Evolutionary conservation across 2,888 invertebrate genomes (phyloP).

Genomic region (Cryptops parisi): DNA sequence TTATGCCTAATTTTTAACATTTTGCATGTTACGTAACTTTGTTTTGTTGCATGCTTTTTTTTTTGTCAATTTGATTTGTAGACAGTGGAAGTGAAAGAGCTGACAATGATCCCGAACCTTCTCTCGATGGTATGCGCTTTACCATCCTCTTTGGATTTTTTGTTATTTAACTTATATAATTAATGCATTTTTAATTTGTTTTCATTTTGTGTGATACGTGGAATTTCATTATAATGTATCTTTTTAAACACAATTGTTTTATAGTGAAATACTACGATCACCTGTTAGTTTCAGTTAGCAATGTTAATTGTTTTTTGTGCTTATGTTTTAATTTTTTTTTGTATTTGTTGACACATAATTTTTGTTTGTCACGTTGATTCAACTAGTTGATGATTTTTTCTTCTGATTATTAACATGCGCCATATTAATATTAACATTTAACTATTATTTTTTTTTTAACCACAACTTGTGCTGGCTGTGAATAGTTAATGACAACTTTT

Average conservation of each 20-base stretch:
- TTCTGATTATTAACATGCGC: background rate
- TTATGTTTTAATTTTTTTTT: background rate
- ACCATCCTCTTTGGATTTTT: too few relatives aligned
- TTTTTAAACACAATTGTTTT: too few relatives aligned
- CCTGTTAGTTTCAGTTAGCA: background rate
- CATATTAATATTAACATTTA: conserved; percentile 7
- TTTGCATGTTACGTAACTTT: conserved; percentile 6
- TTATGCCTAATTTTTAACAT: conserved; percentile 16
- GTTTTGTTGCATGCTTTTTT: conserved; percentile 12
- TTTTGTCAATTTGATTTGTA: conserved; percentile 12
- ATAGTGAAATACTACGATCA: too few relatives aligned
- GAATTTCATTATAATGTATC: too few relatives aligned
- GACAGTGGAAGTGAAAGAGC: conserved; percentile 14
- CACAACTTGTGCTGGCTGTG: background rate
- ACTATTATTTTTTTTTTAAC: background rate
- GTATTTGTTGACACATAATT: background rate
- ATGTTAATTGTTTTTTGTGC: background rate
- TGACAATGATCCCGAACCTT: conserved; percentile 12
- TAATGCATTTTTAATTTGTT: background rate
- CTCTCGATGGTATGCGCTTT: conserved; percentile 11
- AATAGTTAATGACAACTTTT: conserved; percentile 99
- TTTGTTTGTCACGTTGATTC: background rate
- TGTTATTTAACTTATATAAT: background rate
- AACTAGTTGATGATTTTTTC: too few relatives aligned
- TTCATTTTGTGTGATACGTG: too few relatives aligned